Percentiles rank a stretch among this genome's conserved stretches.
Evolutionary conservation across 2,113 vertebrate genomes (phyloP).

Genomic region (Rattus norvegicus): DNA sequence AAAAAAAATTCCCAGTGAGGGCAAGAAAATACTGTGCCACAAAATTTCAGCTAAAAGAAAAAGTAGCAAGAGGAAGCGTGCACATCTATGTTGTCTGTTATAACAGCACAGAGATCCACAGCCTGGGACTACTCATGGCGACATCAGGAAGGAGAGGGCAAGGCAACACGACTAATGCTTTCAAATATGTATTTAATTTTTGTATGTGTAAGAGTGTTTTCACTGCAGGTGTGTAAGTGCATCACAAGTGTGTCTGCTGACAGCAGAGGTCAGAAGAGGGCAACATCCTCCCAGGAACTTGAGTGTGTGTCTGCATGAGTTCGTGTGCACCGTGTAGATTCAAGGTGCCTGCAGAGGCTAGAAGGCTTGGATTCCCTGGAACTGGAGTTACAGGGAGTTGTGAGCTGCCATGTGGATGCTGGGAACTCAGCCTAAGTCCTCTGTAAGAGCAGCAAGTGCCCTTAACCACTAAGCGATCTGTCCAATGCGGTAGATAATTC

Average conservation of each 20-base stretch:
- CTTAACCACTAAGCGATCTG: neutral
- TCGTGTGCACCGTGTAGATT: neutral
- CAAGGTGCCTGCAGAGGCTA: neutral
- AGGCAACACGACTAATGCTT: neutral
- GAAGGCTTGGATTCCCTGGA: neutral
- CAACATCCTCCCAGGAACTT: neutral
- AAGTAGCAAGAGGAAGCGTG: neutral
- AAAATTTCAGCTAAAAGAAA: neutral
- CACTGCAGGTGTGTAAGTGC: neutral
- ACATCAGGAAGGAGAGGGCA: neutral
- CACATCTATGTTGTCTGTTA: neutral
- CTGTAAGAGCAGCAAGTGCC: neutral
- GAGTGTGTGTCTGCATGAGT: too few species aligned
- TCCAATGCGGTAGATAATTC: neutral
- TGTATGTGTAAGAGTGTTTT: neutral
- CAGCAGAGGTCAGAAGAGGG: neutral
- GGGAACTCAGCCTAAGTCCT: neutral
- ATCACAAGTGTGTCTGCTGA: neutral
- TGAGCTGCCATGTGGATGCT: neutral
- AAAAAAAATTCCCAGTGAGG: neutral
- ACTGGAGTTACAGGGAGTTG: neutral
- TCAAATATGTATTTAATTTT: neutral
- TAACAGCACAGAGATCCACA: slow-evolving; percentile 17
- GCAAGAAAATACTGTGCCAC: neutral
- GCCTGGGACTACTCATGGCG: neutral